Conservation (phyloP, 2,797 vertebrate genomes). For the Yasuhikotakia modesta region DNA sequence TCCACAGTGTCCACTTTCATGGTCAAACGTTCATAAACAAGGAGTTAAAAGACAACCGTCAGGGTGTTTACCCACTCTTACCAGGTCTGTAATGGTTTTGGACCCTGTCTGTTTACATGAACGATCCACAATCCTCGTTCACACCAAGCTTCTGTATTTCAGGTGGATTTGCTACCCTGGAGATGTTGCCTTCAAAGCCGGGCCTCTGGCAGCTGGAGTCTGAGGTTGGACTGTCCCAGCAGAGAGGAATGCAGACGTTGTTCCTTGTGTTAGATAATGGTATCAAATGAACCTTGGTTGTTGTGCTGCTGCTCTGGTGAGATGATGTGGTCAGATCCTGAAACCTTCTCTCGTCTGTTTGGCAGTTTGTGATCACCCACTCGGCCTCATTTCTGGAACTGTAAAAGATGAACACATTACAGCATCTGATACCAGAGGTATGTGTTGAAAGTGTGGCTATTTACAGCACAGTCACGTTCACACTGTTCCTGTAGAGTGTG, state of each 20-base stretch:
- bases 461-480: neutral
- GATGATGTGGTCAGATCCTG: neutral
- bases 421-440: conserved; percentile 81
- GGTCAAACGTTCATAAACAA: conserved; percentile 90
- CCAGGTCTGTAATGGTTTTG: conserved; percentile 78
- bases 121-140: neutral
- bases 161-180: conserved; percentile 90
- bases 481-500: neutral
- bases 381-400: conserved; percentile 84
- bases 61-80: conserved; percentile 85
- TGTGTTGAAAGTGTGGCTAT: neutral
- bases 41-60: conserved; percentile 77
- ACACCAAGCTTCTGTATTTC: conserved; percentile 34
- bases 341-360: conserved; percentile 44
- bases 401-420: conserved; percentile 84
- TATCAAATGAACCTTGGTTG: conserved; percentile 62
- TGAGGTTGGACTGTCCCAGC: conserved; percentile 85
- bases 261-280: conserved; percentile 88
- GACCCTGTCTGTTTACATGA: neutral
- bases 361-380: conserved; percentile 83
- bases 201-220: conserved; percentile 93
- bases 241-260: conserved; percentile 89
- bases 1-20: conserved; percentile 91
- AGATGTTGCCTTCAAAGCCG: conserved; percentile 89
- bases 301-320: neutral